Percentiles rank a stretch among this genome's conserved stretches.
Evolutionary conservation across 2,888 invertebrate genomes (phyloP).

Genomic region (Crematogaster levior): DNA sequence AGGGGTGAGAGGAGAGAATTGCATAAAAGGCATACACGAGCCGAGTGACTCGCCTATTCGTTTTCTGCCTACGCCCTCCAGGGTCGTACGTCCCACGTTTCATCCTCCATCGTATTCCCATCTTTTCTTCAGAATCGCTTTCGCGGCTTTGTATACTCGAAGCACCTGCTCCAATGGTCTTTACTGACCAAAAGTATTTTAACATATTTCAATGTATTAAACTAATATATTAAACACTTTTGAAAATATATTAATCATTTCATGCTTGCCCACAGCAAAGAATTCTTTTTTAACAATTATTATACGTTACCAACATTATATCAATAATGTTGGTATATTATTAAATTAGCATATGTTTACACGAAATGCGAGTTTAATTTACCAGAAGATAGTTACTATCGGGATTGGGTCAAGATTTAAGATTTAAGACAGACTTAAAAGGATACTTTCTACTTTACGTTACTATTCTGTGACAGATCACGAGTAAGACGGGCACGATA

Average conservation of each 20-base stretch:
- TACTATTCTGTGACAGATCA: slow-evolving; percentile 72
- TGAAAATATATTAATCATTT: background rate
- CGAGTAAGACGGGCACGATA: slow-evolving; percentile 80
- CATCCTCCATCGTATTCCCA: slow-evolving; percentile 41
- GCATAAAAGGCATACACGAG: slow-evolving; percentile 76
- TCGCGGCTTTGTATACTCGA: slow-evolving; percentile 47
- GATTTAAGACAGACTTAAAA: background rate
- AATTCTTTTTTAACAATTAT: background rate
- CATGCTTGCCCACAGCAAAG: background rate
- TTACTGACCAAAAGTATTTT: background rate
- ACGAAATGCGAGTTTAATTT: background rate
- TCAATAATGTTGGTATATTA: background rate
- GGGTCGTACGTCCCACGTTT: slow-evolving; percentile 77
- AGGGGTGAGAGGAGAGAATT: slow-evolving; percentile 73
- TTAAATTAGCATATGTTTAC: background rate
- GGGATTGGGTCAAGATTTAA: background rate
- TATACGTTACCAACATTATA: background rate
- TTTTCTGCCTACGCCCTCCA: slow-evolving; percentile 77
- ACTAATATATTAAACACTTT: too few relatives aligned
- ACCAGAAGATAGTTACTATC: background rate
- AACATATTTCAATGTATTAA: background rate
- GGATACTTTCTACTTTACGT: background rate
- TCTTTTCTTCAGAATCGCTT: slow-evolving; percentile 49
- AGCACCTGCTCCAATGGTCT: slow-evolving; percentile 31
- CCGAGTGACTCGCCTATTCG: slow-evolving; percentile 74